Conservation (phyloP, 2,888 invertebrate genomes). For the Plebejus argus region DNA sequence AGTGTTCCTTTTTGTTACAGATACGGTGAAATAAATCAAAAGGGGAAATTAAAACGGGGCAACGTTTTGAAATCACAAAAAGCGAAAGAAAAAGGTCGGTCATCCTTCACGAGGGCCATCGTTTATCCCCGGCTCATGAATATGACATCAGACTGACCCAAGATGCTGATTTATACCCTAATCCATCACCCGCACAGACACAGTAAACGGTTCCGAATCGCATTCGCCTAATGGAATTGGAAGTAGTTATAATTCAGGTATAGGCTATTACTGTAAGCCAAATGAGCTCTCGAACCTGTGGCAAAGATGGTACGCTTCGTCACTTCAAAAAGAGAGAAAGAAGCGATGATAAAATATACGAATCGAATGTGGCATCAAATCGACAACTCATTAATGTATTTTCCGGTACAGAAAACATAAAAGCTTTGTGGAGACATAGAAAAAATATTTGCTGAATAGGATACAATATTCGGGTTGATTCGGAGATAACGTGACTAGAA, state of each 20-base stretch:
- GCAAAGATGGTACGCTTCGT: not conserved
- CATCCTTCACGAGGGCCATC: conserved; percentile 45
- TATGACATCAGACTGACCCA: conserved; percentile 71
- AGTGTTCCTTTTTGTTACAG: conserved; percentile 61
- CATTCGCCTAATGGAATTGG: conserved; percentile 11
- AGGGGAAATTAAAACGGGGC: conserved; percentile 48
- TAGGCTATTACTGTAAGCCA: not conserved
- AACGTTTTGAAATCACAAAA: conserved; percentile 51
- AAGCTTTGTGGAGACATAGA: not conserved
- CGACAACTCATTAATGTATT: not conserved
- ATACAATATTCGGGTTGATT: not conserved
- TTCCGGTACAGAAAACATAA: conserved; percentile 3
- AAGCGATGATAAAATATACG: not conserved
- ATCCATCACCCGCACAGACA: conserved; percentile 62
- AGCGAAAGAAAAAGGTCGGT: conserved; percentile 53
- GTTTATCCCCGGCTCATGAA: conserved; percentile 61
- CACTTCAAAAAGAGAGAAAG: not conserved
- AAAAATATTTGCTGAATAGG: not conserved
- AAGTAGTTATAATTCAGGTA: conserved; percentile 7
- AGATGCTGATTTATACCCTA: conserved; percentile 67
- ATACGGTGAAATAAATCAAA: conserved; percentile 55
- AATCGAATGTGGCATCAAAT: not conserved
- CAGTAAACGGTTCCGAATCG: conserved; percentile 32
- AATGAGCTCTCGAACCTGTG: not conserved
- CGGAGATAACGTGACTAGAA: not conserved